Base-by-base conservation (phyloP, 2,113 vertebrate species). In the Ciconia boyciana region DNA sequence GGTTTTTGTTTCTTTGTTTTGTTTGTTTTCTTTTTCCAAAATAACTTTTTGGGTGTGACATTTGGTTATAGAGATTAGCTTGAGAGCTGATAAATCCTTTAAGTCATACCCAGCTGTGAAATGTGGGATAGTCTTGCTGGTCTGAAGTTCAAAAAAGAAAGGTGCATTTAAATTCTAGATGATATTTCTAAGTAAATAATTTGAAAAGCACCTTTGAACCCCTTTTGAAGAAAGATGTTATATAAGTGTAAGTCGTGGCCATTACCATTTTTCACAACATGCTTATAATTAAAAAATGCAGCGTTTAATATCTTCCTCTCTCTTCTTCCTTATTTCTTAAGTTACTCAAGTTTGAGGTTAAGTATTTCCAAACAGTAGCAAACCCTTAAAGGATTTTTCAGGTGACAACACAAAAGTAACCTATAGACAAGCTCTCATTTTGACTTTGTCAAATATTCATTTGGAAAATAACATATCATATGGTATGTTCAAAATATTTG, bases 401-500 rank as follows among this genome's bases (percentile, higher is more conserved):
- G 76, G 18, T 34, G 54, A 49, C 92, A 93, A 71, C 24, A 61
- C 13, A 85, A 81, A 71, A 64, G 49, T 78, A 79, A 87, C 24
- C n/a, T 90, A 19, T 16, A 77, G n/a, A 70, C 28, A 95, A 78
- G 32, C 76, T 44, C 52, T 96, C 34, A 62, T 70, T 90, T 61
- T 82, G 77, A 88, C 61, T 44, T 94, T 91, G 69, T 94, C 39
- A 76, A 36, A 41, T 74, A 54, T 83, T 91, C 93, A 90, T 95
- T 93, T 87, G 78, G 20, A 97, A 91, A 74, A 71, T 77, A 96
- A 88, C 1, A 4, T 75, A 68, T 93, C 58, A 78, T 87, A 75
- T 20, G 89, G 57, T 95, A 81, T 76, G 54, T 94, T 97, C 68
- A 95, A 97, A 96, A 87, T 94, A 79, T 93, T 97, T 96, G 83